Evolutionary conservation across 2,113 vertebrate genomes (phyloP), one percentile per base, ranked within the genome.

Genomic region (Gobio gobio): DNA sequence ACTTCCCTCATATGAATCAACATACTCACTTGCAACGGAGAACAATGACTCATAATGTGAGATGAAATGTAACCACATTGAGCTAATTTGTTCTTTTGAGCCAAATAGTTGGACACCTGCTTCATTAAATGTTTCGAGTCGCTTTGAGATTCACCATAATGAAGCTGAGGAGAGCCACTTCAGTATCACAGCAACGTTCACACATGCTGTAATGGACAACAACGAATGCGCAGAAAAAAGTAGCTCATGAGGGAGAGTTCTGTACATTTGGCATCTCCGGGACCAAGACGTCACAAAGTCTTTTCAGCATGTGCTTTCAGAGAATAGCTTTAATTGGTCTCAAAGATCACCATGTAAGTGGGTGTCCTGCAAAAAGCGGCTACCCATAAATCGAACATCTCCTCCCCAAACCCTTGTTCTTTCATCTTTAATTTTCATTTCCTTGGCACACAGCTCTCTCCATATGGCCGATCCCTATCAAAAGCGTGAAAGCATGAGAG

Each of bases 381-480:
- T 63, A 79, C 26, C n/a, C 5, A 1, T 83, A 68, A 51, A 18
- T 40, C 40, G 47, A 64, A 61, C 68, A 18, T 64, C 64, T 73
- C 26, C 61, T 58, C 75, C 59, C 59, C 7, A 82, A 81, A 80
- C 56, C 6, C 75, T 72, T 54, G 16, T 61, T 51, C 49, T 66
- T 76, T 70, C 54, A 61, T 83, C 64, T 82, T 47, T 64, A 77
- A 78, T 78, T 66, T 72, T 83, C 51, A 77, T 64, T 82, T 75
- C 54, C 64, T 63, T 83, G 73, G 82, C 82, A 78, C 76, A 56
- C 16, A 5, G 74, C 36, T 78, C 64, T 47, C 75, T 79, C 80
- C 86, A 83, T 87, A 87, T 83, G 78, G 85, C 54, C 10, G 70
- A 82, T 86, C 70, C 14, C 40, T 76, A 82, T 86, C 85, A 82